Base-by-base conservation (phyloP, 1,140 invertebrate genomes). In the Drosophila ambigua region DNA sequence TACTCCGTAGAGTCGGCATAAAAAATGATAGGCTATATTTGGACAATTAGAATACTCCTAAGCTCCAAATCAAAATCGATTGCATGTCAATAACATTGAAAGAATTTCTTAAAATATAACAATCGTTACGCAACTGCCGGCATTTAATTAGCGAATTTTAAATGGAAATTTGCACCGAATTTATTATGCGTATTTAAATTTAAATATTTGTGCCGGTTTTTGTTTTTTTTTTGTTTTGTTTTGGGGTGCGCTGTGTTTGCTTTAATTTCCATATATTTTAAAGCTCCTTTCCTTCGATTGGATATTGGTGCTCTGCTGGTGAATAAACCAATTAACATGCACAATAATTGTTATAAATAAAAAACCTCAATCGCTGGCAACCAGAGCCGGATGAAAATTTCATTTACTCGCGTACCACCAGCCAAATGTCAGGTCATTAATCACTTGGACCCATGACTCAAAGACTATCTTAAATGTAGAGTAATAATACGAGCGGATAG, bases 251-350 rank as follows among this genome's bases (percentile, higher is more conserved):
- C 16, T 39, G 45, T 59, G 44, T 76, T 60, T 75, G 51, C 53
- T 77, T 77, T 59, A 55, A 61, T 72, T 62, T 63, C 39, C 52
- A 64, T 69, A 76, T 45, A 76, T 76, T 71, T 71, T 67, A 62
- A 67, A 67, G 66, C 31, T 39, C 11, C 62, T n/a, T 64, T 50
- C 66, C 65, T 69, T 50, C 52, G 35, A 39, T 39, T 39, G 4
- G 35, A 39, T 39, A 11, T 39, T 13, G 52, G 23, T 24, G 23
- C 23, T 24, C 46, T 62, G 48, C 59, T 72, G 79, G 80, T 83
- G 80, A 83, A 83, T 84, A 83, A 83, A 83, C 80, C 69, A 83
- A 83, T 83, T 79, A 83, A 69, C 57, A 79, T 84, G 75, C 65
- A 69, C 49, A 80, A 44, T 63, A 66, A 72, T 54, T 54, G 52